Base-by-base conservation (phyloP, 2,797 vertebrate genomes). In the Petrocephalus sullivani region DNA sequence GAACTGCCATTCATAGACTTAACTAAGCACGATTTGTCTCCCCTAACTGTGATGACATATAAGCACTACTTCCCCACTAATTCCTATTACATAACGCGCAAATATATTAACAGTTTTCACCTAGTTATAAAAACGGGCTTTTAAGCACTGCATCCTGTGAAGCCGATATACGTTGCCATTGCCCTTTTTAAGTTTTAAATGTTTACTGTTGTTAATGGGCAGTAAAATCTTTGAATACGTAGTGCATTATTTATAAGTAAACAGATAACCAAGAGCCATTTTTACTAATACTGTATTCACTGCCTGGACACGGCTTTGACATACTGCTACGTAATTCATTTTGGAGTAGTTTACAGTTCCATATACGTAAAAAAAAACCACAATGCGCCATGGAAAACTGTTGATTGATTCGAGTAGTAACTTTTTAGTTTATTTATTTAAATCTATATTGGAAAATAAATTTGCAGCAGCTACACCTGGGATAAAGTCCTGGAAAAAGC, bases 1-100 rank as follows among this genome's bases (percentile, higher is more conserved):
- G 60, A 21, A 83, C 8, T 21, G 81, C 46, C 81, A 8, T 83
- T 83, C 23, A 7, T 57, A 58, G 23, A 33, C 14, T 16, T 57
- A 37, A 57, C 49, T 54, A 19, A 54, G 10, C 53, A 87, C 51
- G 21, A 61, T 21, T 87, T 71, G 41, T 33, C 12, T 71, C 53
- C 12, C 23, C 41, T 71, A 67, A 71, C 4, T 16, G 46, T 87
- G 86, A 88, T 90, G 84, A 89, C 9, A 84, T 19, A 51, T 1
- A 54, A 7, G 58, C 2, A 67, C 37, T n/a, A 21, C n/a, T 28
- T 84, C 3, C 3, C 57, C 85, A 87, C 14, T n/a, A 90, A 90
- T 90, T 88, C 91, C 83, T 71, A 88, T 92, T 92, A 89, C 89
- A 84, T 89, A 91, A 91, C 82, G 54, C 81, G 58, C 19, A 78